Evolutionary conservation across 2,113 vertebrate genomes (phyloP), one percentile per base, ranked within the genome.

Genomic region (Tringa solitaria): DNA sequence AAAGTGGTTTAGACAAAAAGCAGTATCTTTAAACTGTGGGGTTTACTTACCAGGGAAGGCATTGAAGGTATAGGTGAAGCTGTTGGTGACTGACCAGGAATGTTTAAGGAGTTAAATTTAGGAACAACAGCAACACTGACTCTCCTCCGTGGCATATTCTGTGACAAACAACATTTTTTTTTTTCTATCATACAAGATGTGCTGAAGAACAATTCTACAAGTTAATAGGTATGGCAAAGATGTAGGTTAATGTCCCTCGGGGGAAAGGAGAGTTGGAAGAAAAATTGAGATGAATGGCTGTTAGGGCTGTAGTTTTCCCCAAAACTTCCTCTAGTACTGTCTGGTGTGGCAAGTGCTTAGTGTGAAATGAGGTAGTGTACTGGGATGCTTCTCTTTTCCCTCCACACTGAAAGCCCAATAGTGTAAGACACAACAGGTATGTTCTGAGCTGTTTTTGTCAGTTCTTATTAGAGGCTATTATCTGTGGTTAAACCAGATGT

Each of bases 81-180:
- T 84, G 90, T 91, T 73, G 99, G 96, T 72, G 98, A 97, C 91
- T 99, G 99, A 92, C 99, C 98, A 17, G 99, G 99, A 89, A 99
- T 98, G 81, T 98, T 99, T 91, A 99, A 97, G 80, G 99, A 98
- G 97, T 99, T 99, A 97, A 99, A 99, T 96, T 99, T 99, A 16
- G 99, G 99, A 90, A 99, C 99, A 83, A 99, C 99, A 0, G 99
- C 99, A 63, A 99, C 99, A 56, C 99, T 99, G 97, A 99, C 99
- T 96, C 99, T 99, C 28, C 99, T 98, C 51, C 99, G 98, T 81
- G 99, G 99, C 98, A 99, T 97, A 80, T 99, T 99, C 99, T 99
- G 65, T 56, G 60, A 93, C 45, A 94, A 84, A 94, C 56, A 76
- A 56, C 33, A 84, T 78, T 78, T 59, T 61, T 51, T 51, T 72